Evolutionary conservation across 2,888 invertebrate species (phyloP).

Genomic region (Sarcophaga rosellei): DNA sequence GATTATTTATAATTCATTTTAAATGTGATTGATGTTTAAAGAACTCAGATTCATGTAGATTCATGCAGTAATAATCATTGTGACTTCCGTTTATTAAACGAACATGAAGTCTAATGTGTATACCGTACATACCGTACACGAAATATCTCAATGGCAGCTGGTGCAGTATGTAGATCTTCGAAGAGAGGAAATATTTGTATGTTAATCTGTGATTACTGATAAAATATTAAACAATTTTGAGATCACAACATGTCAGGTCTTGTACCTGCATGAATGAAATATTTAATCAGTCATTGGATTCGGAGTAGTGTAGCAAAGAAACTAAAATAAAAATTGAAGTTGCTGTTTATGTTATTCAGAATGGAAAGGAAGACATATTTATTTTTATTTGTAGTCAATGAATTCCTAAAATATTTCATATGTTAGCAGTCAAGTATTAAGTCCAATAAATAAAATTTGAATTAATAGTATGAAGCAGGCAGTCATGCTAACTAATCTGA

Average conservation of each 20-base stretch:
- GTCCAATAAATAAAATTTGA: constrained; percentile 47
- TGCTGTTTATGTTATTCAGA: too few relatives aligned
- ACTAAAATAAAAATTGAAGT: too few relatives aligned
- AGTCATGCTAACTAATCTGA: constrained; percentile 9
- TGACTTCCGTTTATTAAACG: constrained; percentile 29
- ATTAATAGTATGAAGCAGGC: constrained; percentile 28
- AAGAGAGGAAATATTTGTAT: not conserved
- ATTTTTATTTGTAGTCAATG: constrained; percentile 2
- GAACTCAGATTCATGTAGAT: constrained; percentile 32
- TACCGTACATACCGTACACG: too few relatives aligned
- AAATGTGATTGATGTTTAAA: constrained; percentile 45
- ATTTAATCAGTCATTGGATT: too few relatives aligned
- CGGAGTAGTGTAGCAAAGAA: too few relatives aligned
- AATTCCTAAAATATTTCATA: constrained; percentile 30
- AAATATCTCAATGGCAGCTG: too few relatives aligned
- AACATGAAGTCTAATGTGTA: too few relatives aligned
- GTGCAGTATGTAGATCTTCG: too few relatives aligned
- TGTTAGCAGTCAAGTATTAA: constrained; percentile 50
- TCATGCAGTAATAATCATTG: not conserved
- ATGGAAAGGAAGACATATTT: too few relatives aligned
- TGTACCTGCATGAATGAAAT: constrained; percentile 18
- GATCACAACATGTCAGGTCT: constrained; percentile 38
- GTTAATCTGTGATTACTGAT: constrained; percentile 48
- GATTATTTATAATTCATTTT: constrained; percentile 46
- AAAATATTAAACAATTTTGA: constrained; percentile 41